Percentiles rank a stretch among this genome's conserved stretches.
These are phyloP conservation scores for Drosophila pallidifrons DNA, from an alignment of 1,140 invertebrate species.

Conservation along the genomic window DNA sequence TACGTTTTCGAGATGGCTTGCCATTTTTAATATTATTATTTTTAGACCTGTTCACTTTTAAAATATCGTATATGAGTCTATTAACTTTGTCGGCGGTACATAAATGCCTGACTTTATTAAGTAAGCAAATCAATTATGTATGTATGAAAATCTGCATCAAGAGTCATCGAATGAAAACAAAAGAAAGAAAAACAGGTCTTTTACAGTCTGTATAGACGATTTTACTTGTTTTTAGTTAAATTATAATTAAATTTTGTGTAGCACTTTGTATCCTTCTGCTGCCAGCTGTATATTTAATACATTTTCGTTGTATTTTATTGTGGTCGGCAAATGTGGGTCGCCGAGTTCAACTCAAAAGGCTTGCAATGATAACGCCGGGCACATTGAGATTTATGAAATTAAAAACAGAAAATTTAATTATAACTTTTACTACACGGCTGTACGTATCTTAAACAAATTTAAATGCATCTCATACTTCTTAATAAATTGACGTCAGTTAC, in stretches of 20 bases:
- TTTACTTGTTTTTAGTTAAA: background rate
- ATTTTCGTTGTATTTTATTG: slow-evolving; percentile 31
- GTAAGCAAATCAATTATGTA: too few relatives aligned
- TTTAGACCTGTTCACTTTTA: background rate
- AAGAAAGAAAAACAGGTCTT: too few relatives aligned
- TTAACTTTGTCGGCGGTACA: too few relatives aligned
- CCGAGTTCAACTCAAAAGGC: background rate
- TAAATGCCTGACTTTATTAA: too few relatives aligned
- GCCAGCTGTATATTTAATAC: background rate
- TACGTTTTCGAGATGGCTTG: background rate
- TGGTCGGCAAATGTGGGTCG: slow-evolving; percentile 10
- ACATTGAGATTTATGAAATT: slow-evolving; percentile 28
- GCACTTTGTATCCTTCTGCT: slow-evolving; percentile 23
- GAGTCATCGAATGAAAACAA: too few relatives aligned
- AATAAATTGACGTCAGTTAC: background rate
- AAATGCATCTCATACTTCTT: background rate
- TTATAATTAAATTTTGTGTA: slow-evolving; percentile 27
- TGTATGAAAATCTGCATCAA: too few relatives aligned
- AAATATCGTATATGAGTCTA: too few relatives aligned
- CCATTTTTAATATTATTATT: slow-evolving; percentile 20
- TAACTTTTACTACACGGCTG: slow-evolving; percentile 4
- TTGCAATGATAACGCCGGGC: slow-evolving; percentile 5
- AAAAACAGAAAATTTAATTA: slow-evolving; percentile 32
- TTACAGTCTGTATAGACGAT: background rate
- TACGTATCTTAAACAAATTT: slow-evolving; percentile 4